Conservation (phyloP, 2,113 vertebrate genomes). For the Myrmecophaga tridactyla region DNA sequence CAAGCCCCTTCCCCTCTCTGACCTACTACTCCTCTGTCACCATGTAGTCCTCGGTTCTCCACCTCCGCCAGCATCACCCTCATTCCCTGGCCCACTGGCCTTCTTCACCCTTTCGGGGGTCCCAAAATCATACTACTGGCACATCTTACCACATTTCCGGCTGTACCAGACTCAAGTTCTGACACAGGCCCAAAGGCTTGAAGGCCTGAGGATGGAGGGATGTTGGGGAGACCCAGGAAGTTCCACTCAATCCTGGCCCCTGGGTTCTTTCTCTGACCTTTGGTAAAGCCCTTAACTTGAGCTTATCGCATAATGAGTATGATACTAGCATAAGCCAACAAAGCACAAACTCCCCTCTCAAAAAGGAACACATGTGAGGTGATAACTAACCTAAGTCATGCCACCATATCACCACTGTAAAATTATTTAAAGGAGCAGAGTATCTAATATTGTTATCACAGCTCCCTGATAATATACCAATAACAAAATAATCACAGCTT, state of each 20-base stretch:
- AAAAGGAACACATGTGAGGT: not conserved
- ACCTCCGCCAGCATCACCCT: not conserved
- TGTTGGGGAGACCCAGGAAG: not conserved
- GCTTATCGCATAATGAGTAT: not conserved
- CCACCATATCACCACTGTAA: not conserved
- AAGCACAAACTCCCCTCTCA: not conserved
- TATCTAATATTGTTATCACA: not conserved
- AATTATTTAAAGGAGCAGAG: not conserved
- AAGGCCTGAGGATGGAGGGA: not conserved
- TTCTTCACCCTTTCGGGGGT: not conserved
- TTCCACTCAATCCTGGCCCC: not conserved
- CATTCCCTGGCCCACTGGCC: too few relatives aligned
- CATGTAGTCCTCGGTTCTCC: not conserved
- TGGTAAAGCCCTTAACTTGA: not conserved
- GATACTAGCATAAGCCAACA: not conserved
- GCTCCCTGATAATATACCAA: not conserved
- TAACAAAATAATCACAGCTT: not conserved
- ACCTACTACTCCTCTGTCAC: not conserved
- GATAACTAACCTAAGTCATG: not conserved
- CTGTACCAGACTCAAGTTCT: not conserved
- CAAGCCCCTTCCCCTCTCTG: not conserved
- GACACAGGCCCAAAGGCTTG: not conserved
- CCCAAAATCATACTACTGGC: not conserved
- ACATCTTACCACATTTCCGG: not conserved
- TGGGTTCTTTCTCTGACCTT: not conserved